Base-by-base conservation (phyloP, 2,888 invertebrate species). In the Kryphioiulus occultus region DNA sequence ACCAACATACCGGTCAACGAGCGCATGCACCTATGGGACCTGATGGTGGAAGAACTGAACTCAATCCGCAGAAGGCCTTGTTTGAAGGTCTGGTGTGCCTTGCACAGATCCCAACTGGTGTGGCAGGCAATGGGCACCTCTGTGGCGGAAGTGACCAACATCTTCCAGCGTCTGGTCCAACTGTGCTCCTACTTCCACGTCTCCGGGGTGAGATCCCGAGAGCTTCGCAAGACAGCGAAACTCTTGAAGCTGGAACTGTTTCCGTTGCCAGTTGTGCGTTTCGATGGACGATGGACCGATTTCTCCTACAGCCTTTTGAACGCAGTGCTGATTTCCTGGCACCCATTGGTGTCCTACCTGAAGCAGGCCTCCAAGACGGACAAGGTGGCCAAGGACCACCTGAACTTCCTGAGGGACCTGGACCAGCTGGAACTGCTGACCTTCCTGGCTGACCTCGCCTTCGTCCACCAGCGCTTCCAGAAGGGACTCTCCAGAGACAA, bases 61-160 rank as follows among this genome's bases (percentile, higher is more conserved):
- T 78, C 78, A 3, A 78, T 78, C 78, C 30, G 78, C 3, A 26
- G 30, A 17, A 78, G 15, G 17, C 78, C 78, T 12, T 78, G 78
- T 17, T 26, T 78, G 30, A 78, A 78, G 30, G 26, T 15, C 30
- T 78, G 78, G 78, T 78, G 30, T 4, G 78, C 78, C 30, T 17
- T 78, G 30, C 78, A 78, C 10, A 30, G 78, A 2, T 15, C 78
- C 26, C 78, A 78, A 15, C 17, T 78, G 12, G 30, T 30, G 30
- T 78, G 78, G 78, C 78, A 78, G 30, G 17, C 30, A 7, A 78
- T 78, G 30, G 78, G 78, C 30, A 78, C 15, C 30, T 78, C 78
- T 26, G 78, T 78, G 78, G 78, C 78, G 17, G 78, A 78, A 30
- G 78, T 78, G 78, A 78, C 78, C 78, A 78, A 78, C 78, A 78